Base-by-base conservation (phyloP, 2,113 vertebrate species). In the Athene noctua region DNA sequence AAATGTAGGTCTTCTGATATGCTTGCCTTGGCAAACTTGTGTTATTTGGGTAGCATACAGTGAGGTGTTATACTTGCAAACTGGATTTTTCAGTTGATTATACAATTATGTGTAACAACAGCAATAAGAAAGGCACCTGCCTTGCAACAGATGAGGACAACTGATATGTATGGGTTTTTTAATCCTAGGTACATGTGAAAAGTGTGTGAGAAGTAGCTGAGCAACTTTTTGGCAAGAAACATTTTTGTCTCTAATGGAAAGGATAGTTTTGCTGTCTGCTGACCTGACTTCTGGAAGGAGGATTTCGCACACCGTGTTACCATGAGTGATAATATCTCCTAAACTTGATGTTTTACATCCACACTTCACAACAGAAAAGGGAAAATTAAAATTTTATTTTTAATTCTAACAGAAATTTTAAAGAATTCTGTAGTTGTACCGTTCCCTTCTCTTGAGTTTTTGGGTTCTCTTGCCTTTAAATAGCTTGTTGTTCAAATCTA, bases 91-190 rank as follows among this genome's bases (percentile, higher is more conserved):
- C 16, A 52, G 17, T 68, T 79, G 25, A 4, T 66, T 79, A 84
- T 83, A 46, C 59, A 14, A 40, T 51, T 55, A 22, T 15, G 9
- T 71, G 68, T 36, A 40, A 42, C 4, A 4, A 17, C 55, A 78
- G 63, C 40, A 62, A 17, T 49, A 62, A 74, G 58, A 57, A 68
- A 40, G 59, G 17, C 23, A 78, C 27, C 21, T 90, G 38, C n/a
- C 20, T 83, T 1, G 1, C 51, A 62, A 29, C 22, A 68, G 14
- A 23, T n/a, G 29, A 72, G 32, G 66, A 67, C 8, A 47, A 22
- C 5, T 68, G 54, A n/a, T 84, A 32, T 0, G 0, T 70, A 30
- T 6, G 11, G 4, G 1, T 2, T 36, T 47, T 86, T 75, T n/a
- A 63, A 62, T 74, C 22, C 32, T 25, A 67, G 13, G 5, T 73